These are phyloP conservation scores for Protomyctophum bolini DNA, from an alignment of 2,113 vertebrate genomes.

Conservation along the genomic window DNA sequence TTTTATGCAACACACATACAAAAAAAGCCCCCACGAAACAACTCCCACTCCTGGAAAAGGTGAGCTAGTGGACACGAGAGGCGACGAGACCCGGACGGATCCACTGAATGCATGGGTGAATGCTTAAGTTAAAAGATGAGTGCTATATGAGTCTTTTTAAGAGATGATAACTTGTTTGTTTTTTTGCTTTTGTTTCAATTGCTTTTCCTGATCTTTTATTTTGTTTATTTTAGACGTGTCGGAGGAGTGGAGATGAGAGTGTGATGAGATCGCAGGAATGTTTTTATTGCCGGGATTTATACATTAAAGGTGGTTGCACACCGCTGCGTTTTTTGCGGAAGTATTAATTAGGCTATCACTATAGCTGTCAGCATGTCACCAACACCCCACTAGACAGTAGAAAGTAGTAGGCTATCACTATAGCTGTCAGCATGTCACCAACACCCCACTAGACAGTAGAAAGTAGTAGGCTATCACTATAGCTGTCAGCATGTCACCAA, in stretches of 20 bases:
- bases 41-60: background rate
- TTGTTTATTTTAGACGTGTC: conserved; percentile 74
- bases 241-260: conserved; percentile 67
- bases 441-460: too few relatives aligned
- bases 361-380: too few relatives aligned
- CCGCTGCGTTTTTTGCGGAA: too few relatives aligned
- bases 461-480: too few relatives aligned
- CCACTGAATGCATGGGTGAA: conserved; percentile 90
- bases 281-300: conserved; percentile 41
- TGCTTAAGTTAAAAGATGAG: conserved; percentile 86
- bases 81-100: conserved; percentile 20
- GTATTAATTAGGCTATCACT: too few relatives aligned
- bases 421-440: too few relatives aligned
- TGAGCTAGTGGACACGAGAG: too few relatives aligned
- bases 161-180: conserved; percentile 56
- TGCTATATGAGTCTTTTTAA: conserved; percentile 77
- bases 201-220: conserved; percentile 36
- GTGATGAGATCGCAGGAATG: conserved; percentile 59
- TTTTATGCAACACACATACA: conserved; percentile 80
- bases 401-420: too few relatives aligned
- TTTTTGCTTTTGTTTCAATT: too few relatives aligned
- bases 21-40: conserved; percentile 51
- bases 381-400: too few relatives aligned
- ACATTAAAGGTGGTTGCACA: too few relatives aligned
- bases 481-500: too few relatives aligned